Base-by-base conservation (phyloP, 1,140 invertebrate species). In the Tribolium madens region DNA sequence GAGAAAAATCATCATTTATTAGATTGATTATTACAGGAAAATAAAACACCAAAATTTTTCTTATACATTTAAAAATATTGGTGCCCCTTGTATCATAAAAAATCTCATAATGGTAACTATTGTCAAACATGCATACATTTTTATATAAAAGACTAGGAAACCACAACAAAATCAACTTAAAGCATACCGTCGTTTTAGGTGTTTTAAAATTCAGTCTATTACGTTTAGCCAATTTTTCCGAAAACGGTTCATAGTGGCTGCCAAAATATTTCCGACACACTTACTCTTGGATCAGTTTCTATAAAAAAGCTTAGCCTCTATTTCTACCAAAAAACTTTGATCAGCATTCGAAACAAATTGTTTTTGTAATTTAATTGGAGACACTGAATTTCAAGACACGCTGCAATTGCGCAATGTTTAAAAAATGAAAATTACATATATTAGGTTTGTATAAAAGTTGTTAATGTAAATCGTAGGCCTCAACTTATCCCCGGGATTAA, bases 1-100 rank as follows among this genome's bases (percentile, higher is more conserved):
- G 74, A 57, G 46, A 77, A 75, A 78, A 78, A 78, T 78, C 75
- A 78, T 78, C 77, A 78, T 73, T 78, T 75, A 75, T 70, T 75
- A 72, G 69, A 78, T 68, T 73, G 71, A 77, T 71, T 50, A 71
- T 71, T 71, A 50, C 36, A 71, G 68, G 47, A 71, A 71, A 48
- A 71, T 71, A 77, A 76, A 75, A 77, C 57, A 60, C 48, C 53
- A 60, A 77, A 60, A 77, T 73, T 73, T 71, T 77, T 73, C 48
- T 47, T 46, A 31, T 68, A 52, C 33, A 2, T 42, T 36, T 9
- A 73, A 46, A 72, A 57, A 68, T 75, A 60, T 75, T 75, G 36
- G 53, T 68, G 52, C 57, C 31, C 17, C 18, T 48, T 60, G 17
- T 33, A 75, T 69, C 48, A 73, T 73, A 64, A 26, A 9, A 42